These are phyloP conservation scores for Myiozetetes cayanensis DNA, from an alignment of 2,113 vertebrate genomes.

Conservation along the genomic window DNA sequence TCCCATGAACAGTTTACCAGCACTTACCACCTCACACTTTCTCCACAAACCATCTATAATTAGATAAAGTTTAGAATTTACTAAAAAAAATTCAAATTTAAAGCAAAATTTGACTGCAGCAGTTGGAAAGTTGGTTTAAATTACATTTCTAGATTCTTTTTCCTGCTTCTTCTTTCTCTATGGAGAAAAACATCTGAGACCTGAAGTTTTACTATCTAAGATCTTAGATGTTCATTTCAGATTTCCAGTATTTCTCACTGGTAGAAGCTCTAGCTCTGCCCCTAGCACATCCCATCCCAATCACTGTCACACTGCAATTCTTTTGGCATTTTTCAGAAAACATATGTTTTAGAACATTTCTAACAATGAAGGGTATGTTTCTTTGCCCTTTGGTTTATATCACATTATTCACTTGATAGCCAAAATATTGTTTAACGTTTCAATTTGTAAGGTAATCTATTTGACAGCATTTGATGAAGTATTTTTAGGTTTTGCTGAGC, in stretches of 20 bases:
- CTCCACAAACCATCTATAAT: neutral
- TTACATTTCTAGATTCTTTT: neutral
- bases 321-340: neutral
- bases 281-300: neutral
- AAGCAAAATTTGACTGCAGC: neutral
- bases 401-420: neutral
- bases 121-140: neutral
- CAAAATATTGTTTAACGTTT: neutral
- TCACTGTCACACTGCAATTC: neutral
- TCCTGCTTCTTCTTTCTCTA: neutral
- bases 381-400: neutral
- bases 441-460: neutral
- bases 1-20: neutral
- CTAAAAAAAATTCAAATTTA: neutral
- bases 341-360: neutral
- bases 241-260: neutral
- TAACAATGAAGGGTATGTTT: neutral
- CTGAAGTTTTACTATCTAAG: neutral
- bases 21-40: neutral
- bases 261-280: neutral
- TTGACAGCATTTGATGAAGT: neutral
- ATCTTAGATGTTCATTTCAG: neutral
- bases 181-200: neutral
- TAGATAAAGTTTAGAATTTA: neutral
- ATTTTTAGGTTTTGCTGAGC: neutral